phyloP scores from a whole-genome alignment of 2,888 invertebrate genomes.

The Drosophila nr. perissopoda region DNA sequence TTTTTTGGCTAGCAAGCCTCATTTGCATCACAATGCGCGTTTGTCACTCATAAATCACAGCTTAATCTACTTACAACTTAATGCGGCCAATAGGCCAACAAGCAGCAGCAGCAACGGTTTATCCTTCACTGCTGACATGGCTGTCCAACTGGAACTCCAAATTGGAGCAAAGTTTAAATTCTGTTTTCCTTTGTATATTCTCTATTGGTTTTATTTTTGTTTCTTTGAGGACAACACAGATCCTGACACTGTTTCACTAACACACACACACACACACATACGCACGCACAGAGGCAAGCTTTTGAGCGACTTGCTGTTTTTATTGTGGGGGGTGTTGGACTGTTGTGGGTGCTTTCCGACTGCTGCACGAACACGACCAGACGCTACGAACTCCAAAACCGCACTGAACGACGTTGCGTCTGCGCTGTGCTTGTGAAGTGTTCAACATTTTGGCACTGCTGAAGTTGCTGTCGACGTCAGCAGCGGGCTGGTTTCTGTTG shows the following conservation, averaged over 20 bases:
- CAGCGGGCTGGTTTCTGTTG: constrained; percentile 40
- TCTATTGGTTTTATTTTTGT: constrained; percentile 6
- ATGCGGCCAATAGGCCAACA: constrained; percentile 76
- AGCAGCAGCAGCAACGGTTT: constrained; percentile 62
- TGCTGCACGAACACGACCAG: constrained; percentile 72
- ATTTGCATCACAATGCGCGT: constrained; percentile 73
- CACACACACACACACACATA: constrained; percentile 15
- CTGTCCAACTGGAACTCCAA: constrained; percentile 45
- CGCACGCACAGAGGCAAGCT: constrained; percentile 9
- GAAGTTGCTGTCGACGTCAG: constrained; percentile 43
- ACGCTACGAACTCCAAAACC: constrained; percentile 81
- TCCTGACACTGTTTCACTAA: constrained; percentile 33
- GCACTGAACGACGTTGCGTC: constrained; percentile 80
- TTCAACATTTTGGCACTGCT: constrained; percentile 55
- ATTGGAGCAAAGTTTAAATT: constrained; percentile 23
- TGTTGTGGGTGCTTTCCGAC: constrained; percentile 22
- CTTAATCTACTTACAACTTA: constrained; percentile 78
- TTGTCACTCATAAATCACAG: constrained; percentile 62
- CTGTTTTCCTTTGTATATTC: background rate
- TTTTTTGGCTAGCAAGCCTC: constrained; percentile 39
- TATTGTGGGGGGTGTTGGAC: background rate
- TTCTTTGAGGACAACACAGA: constrained; percentile 17
- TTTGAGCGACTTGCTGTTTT: constrained; percentile 15
- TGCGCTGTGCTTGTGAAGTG: constrained; percentile 72
- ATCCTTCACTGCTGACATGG: constrained; percentile 71